Conservation (phyloP, 2,113 vertebrate genomes). For the Microtus pennsylvanicus region DNA sequence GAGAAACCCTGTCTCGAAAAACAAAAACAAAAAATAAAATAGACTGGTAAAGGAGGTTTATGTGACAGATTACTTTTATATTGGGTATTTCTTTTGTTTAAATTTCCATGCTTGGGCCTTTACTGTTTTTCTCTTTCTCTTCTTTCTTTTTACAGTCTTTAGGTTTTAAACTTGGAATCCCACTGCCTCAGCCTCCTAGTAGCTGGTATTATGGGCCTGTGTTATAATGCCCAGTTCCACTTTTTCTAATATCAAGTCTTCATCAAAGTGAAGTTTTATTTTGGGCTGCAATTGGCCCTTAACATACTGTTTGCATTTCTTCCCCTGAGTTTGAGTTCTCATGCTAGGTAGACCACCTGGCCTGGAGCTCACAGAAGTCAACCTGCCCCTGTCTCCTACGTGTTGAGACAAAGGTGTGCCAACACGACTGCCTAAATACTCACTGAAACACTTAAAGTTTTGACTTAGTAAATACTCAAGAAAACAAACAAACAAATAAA, state of each 20-base stretch:
- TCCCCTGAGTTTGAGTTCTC: background rate
- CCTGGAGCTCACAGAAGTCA: background rate
- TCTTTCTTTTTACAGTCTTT: too few species aligned
- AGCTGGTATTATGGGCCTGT: background rate
- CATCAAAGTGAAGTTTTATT: background rate
- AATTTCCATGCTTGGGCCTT: background rate
- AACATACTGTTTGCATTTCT: background rate
- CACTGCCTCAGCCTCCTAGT: background rate
- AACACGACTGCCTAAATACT: background rate
- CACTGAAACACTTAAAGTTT: background rate
- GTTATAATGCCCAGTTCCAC: background rate
- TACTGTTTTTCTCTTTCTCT: background rate
- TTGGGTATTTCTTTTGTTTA: background rate
- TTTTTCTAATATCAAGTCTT: background rate
- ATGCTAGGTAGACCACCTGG: background rate
- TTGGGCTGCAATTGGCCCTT: background rate
- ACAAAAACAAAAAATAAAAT: background rate
- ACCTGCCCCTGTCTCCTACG: background rate
- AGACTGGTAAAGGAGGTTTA: background rate
- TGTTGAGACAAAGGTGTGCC: background rate
- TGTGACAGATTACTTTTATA: background rate
- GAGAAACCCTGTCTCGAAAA: too few species aligned
- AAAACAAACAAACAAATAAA: background rate
- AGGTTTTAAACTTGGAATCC: background rate
- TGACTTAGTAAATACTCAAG: background rate